Base-by-base conservation (phyloP, 2,113 vertebrate genomes). In the Chionis minor region DNA sequence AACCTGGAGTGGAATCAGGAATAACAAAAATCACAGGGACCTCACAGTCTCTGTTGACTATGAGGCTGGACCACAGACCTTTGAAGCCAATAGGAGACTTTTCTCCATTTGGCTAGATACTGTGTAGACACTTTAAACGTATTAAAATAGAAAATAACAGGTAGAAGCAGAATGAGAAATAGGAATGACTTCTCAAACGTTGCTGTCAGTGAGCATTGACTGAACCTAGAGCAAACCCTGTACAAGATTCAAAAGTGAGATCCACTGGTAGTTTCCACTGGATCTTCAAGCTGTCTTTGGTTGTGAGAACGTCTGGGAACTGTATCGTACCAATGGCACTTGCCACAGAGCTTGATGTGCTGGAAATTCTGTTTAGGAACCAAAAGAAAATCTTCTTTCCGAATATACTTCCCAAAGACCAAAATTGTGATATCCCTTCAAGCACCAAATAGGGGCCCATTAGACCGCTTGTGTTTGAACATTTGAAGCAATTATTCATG, bases 401-500 rank as follows among this genome's bases (percentile, higher is more conserved):
- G 70, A 81, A 58, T 93, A 24, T 9, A 40, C 62, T 30, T 92
- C 55, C 9, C 81, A 63, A 89, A 95, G 90, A 80, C 91, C 67
- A 82, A 80, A 92, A 81, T 22, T 58, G 77, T 95, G 95, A 65
- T 83, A 80, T 80, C 84, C 81, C 85, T 94, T 71, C 85, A 95
- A 96, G 93, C 80, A 92, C 65, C 90, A 84, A 86, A 86, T 13
- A 38, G 92, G 87, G 95, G 61, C 84, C 91, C 78, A 73, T 97
- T 96, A 94, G 63, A 86, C 71, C 3, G 12, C 91, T 95, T 20
- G 71, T 92, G 91, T 96, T 96, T 94, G 88, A 96, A 72, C 65
- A n/a, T 91, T 92, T 79, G 67, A 72, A 82, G 94, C 88, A 42
- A 97, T 97, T 95, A 94, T 63, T 97, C 97, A 94, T 91, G 95